A percentile compares a stretch with the other conserved stretches of the same genome.
phyloP scores from a whole-genome alignment of 2,797 vertebrate genomes.

The Rhinogobio ventralis region DNA sequence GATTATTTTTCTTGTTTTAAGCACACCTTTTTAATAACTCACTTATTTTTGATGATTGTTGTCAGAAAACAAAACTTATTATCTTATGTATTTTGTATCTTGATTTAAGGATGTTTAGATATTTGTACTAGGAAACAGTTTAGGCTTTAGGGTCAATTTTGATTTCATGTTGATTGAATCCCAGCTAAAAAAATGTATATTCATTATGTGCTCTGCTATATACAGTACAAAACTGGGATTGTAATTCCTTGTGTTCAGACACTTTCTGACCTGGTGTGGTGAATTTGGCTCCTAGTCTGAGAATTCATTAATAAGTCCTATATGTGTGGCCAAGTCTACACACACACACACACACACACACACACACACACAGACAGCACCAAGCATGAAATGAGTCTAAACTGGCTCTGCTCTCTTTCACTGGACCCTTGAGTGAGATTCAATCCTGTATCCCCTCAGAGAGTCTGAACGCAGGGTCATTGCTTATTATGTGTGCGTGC shows the following conservation, averaged over 20 bases:
- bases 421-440: conserved; percentile 77
- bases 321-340: conserved; percentile 47
- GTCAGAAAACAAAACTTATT: background rate
- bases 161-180: background rate
- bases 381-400: conserved; percentile 52
- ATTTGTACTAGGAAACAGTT: too few relatives aligned
- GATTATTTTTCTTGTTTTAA: too few relatives aligned
- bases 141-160: background rate
- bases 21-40: background rate
- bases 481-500: background rate
- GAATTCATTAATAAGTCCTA: conserved; percentile 69
- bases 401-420: conserved; percentile 79
- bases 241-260: background rate
- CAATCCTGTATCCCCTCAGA: conserved; percentile 79
- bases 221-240: background rate
- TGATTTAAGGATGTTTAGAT: too few relatives aligned
- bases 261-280: background rate
- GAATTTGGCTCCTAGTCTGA: conserved; percentile 73
- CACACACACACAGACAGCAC: background rate
- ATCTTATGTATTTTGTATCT: too few relatives aligned
- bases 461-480: conserved; percentile 75
- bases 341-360: background rate
- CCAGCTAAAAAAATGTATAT: background rate
- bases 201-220: background rate
- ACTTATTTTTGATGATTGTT: background rate